These are phyloP conservation scores for Incurvaria masculella DNA, from an alignment of 2,888 invertebrate genomes.

Conservation along the genomic window DNA sequence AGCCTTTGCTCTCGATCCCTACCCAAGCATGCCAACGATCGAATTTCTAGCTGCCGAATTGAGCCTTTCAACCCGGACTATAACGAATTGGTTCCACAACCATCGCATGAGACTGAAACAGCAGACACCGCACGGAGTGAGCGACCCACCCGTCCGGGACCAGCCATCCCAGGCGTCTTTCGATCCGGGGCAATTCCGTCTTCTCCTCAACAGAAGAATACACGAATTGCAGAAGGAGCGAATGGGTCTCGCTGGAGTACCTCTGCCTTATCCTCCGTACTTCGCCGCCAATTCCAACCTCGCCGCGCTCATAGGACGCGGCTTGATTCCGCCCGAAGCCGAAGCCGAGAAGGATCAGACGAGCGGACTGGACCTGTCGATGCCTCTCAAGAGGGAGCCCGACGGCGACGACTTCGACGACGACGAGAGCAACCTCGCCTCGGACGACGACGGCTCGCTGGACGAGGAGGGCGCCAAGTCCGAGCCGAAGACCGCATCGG, in stretches of 20 bases:
- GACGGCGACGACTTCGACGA: slow-evolving; percentile 78
- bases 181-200: slow-evolving; percentile 88
- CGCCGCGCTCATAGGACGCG: slow-evolving; percentile 72
- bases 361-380: slow-evolving; percentile 84
- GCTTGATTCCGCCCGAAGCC: slow-evolving; percentile 59
- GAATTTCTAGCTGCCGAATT: slow-evolving; percentile 93
- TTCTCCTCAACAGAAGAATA: slow-evolving; percentile 84
- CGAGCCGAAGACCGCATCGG: slow-evolving; percentile 53
- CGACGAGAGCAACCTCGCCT: slow-evolving; percentile 74
- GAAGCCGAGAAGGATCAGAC: slow-evolving; percentile 74
- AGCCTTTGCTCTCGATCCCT: slow-evolving; percentile 95
- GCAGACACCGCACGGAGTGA: slow-evolving; percentile 77
- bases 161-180: slow-evolving; percentile 71
- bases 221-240: slow-evolving; percentile 85
- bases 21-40: slow-evolving; percentile 94
- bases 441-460: slow-evolving; percentile 54
- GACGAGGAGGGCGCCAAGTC: slow-evolving; percentile 56
- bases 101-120: slow-evolving; percentile 98
- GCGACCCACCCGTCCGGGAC: slow-evolving; percentile 72
- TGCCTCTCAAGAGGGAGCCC: slow-evolving; percentile 78
- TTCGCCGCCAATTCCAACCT: slow-evolving; percentile 73
- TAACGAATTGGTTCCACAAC: slow-evolving; percentile 99
- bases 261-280: slow-evolving; percentile 73
- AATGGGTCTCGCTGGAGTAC: slow-evolving; percentile 73
- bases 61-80: slow-evolving; percentile 89